These are phyloP conservation scores for Eclectus roratus DNA, from an alignment of 2,113 vertebrate species.

Conservation along the genomic window DNA sequence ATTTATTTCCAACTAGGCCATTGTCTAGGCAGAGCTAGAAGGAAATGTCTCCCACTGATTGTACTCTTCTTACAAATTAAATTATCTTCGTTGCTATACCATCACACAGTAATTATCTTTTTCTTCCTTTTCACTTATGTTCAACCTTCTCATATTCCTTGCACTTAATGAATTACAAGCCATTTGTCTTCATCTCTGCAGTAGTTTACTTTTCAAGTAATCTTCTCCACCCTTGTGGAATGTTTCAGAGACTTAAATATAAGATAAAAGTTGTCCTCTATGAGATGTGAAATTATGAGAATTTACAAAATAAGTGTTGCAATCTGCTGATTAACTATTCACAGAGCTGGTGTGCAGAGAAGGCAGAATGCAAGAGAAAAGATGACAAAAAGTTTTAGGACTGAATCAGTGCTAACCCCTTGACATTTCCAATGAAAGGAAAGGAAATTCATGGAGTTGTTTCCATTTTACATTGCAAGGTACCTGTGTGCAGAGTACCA, in stretches of 20 bases:
- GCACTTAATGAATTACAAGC: not conserved
- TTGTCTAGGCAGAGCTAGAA: not conserved
- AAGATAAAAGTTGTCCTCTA: not conserved
- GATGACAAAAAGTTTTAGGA: not conserved
- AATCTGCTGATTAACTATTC: not conserved
- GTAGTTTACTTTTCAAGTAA: not conserved
- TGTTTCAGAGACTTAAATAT: not conserved
- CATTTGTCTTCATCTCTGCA: not conserved
- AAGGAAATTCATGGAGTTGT: not conserved
- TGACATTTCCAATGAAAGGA: not conserved
- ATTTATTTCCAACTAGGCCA: not conserved
- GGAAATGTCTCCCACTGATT: not conserved
- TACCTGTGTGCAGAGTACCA: fast-evolving
- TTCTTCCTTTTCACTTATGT: not conserved
- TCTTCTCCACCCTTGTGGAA: not conserved
- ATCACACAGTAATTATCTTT: not conserved
- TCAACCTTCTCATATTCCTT: not conserved
- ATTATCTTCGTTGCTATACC: not conserved
- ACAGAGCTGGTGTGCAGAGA: not conserved
- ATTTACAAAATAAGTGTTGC: not conserved
- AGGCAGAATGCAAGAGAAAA: not conserved
- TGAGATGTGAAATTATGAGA: not conserved
- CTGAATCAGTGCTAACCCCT: not conserved
- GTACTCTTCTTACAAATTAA: not conserved
- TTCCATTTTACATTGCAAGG: not conserved